Conservation (phyloP, 1,140 invertebrate species). For the Drosophila yakuba region DNA sequence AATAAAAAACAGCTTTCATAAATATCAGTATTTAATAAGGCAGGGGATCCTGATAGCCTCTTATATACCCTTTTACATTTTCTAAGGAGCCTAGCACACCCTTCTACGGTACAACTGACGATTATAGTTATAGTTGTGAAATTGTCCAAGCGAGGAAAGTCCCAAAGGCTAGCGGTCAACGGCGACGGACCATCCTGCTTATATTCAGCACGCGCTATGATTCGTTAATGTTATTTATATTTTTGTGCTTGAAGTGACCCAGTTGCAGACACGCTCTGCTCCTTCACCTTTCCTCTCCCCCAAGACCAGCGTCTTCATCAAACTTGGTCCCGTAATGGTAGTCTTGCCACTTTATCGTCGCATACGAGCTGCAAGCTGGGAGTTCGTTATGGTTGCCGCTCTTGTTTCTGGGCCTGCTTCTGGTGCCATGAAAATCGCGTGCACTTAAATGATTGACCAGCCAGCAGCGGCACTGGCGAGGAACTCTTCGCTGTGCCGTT, state of each 20-base stretch:
- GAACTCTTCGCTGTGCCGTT: constrained; percentile 43
- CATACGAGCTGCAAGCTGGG: constrained; percentile 53
- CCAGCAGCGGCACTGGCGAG: constrained; percentile 31
- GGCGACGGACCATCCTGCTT: neutral
- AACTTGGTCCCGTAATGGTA: constrained; percentile 34
- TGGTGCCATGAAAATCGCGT: constrained; percentile 64
- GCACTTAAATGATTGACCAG: constrained; percentile 82
- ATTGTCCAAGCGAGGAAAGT: neutral
- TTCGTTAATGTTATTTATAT: constrained; percentile 82
- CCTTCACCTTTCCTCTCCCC: neutral
- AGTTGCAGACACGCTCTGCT: constrained; percentile 67
- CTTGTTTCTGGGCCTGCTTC: constrained; percentile 11
- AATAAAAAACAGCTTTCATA: too few species aligned
- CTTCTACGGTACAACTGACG: too few species aligned
- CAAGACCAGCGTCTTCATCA: constrained; percentile 35
- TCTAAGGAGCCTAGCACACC: too few species aligned
- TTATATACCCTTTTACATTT: too few species aligned
- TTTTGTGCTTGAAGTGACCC: constrained; percentile 62
- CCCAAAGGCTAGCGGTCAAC: neutral
- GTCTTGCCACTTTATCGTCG: constrained; percentile 60
- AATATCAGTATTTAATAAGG: too few species aligned
- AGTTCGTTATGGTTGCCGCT: constrained; percentile 50
- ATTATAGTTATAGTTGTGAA: too few species aligned
- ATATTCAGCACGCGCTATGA: constrained; percentile 64
- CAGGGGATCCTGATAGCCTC: too few species aligned